Conservation (phyloP, 2,888 invertebrate species). For the Achlya flavicornis region DNA sequence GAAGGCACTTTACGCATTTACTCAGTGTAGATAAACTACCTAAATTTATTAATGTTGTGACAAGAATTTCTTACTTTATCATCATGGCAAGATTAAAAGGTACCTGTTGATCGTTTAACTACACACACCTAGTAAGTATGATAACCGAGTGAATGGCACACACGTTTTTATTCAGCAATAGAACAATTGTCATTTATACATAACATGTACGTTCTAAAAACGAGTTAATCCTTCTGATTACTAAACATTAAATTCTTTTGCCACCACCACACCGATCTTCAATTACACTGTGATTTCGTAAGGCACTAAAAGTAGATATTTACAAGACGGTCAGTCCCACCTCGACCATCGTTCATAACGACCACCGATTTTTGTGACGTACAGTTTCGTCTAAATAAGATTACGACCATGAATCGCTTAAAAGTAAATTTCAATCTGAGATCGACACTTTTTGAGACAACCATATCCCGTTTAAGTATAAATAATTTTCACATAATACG, state of each 20-base stretch:
- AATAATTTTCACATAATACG: slow-evolving; percentile 55
- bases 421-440: slow-evolving; percentile 82
- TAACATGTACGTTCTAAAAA: slow-evolving; percentile 47
- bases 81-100: slow-evolving; percentile 84
- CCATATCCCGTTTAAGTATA: slow-evolving; percentile 59
- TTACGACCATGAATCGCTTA: slow-evolving; percentile 76
- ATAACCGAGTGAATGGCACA: slow-evolving; percentile 82
- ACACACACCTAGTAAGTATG: slow-evolving; percentile 76
- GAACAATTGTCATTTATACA: slow-evolving; percentile 56
- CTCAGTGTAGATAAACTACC: slow-evolving; percentile 65
- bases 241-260: slow-evolving; percentile 54
- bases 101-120: slow-evolving; percentile 81
- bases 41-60: slow-evolving; percentile 71
- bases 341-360: slow-evolving; percentile 51
- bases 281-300: slow-evolving; percentile 64
- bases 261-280: slow-evolving; percentile 62
- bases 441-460: slow-evolving; percentile 80
- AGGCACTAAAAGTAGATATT: slow-evolving; percentile 75
- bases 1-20: slow-evolving; percentile 77
- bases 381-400: slow-evolving; percentile 55
- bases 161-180: slow-evolving; percentile 70
- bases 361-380: slow-evolving; percentile 69
- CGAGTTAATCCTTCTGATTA: slow-evolving; percentile 47
- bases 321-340: slow-evolving; percentile 65
- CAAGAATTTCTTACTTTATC: slow-evolving; percentile 81